Conservation (phyloP, 2,113 vertebrate species). For the Chloebia gouldiae region DNA sequence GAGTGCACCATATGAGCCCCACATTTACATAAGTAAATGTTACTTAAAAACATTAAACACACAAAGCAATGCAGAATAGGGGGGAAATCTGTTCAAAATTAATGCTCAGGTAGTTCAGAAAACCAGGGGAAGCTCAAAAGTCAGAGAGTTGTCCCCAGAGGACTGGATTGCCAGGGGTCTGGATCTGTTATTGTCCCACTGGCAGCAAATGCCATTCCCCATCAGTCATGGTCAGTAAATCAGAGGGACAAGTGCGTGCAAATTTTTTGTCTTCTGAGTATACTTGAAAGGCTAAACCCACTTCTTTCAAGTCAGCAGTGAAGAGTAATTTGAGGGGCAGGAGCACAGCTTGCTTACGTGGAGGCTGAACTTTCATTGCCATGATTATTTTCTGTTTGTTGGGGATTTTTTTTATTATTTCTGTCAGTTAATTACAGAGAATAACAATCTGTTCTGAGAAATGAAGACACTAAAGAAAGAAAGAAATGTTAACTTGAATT, state of each 20-base stretch:
- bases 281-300: background rate
- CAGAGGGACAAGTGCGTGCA: background rate
- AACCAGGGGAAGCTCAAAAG: background rate
- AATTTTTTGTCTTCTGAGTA: background rate
- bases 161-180: background rate
- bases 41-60: background rate
- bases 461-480: background rate
- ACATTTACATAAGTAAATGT: background rate
- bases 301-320: background rate
- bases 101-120: background rate
- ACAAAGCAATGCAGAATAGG: background rate
- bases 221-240: background rate
- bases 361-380: background rate
- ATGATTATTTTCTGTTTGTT: slow-evolving; percentile 11
- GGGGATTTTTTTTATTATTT: background rate
- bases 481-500: slow-evolving; percentile 37
- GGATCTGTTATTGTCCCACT: background rate
- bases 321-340: background rate
- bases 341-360: background rate
- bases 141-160: background rate
- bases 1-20: background rate
- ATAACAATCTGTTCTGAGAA: slow-evolving; percentile 10
- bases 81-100: background rate
- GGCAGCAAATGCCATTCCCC: background rate
- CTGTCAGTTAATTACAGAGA: slow-evolving; percentile 41